Evolutionary conservation across 2,888 invertebrate species (phyloP).

Genomic region (Lasioglossum pauxillum): DNA sequence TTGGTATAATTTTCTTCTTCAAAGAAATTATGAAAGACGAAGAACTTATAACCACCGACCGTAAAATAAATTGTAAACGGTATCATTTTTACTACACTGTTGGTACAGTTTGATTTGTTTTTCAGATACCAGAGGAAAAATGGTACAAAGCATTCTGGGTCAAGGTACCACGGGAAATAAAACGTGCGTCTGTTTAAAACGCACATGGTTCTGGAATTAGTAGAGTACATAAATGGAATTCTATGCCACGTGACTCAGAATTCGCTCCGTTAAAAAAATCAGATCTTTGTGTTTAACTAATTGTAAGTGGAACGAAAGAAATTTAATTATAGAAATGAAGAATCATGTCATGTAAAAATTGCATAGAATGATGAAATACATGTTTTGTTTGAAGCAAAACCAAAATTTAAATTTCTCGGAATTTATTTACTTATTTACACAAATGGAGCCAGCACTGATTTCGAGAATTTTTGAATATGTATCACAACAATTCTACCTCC

Average conservation of each 20-base stretch:
- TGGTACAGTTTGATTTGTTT: neutral
- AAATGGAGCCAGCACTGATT: neutral
- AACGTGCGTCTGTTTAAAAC: neutral
- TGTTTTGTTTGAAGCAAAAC: neutral
- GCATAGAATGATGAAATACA: neutral
- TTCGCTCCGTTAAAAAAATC: neutral
- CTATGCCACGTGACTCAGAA: neutral
- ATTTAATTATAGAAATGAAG: neutral
- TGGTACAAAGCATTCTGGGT: neutral
- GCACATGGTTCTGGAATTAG: neutral
- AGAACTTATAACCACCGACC: neutral
- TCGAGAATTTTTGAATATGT: neutral
- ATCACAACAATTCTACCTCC: neutral
- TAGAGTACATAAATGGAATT: conserved; percentile 3
- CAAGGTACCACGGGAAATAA: neutral
- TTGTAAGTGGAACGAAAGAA: neutral
- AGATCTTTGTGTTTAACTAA: neutral
- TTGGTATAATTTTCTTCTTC: no score
- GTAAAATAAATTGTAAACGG: neutral
- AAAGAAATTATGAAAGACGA: neutral
- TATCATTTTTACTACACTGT: no score
- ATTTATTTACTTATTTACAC: neutral
- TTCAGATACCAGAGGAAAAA: neutral
- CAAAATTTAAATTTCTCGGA: neutral
- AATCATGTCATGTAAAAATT: neutral